Percentiles rank a stretch among this genome's conserved stretches.
Conservation (phyloP, 2,797 vertebrate genomes). For the Melanotaenia parkinsoni region DNA sequence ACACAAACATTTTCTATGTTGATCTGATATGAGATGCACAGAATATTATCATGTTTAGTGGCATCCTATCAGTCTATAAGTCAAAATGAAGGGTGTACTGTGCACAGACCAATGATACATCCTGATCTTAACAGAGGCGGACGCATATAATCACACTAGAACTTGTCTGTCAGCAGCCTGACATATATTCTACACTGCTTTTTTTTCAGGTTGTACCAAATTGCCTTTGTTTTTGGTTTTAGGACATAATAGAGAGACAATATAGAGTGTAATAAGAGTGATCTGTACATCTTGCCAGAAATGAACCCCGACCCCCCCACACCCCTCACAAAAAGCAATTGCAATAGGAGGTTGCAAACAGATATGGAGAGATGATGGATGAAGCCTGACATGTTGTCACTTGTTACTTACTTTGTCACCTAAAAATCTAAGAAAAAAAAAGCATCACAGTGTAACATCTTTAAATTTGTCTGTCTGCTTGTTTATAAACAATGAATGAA, state of each 20-base stretch:
- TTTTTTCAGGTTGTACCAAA: conserved; percentile 60
- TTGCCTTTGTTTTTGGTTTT: no score
- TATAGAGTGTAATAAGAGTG: no score
- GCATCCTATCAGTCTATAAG: conserved; percentile 17
- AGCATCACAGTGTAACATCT: conserved; percentile 8
- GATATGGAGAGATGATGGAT: conserved; percentile 34
- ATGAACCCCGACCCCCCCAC: no score
- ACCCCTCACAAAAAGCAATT: no score
- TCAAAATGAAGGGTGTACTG: conserved; percentile 29
- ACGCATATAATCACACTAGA: conserved; percentile 34
- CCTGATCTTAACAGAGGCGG: conserved; percentile 38
- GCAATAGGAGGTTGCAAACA: not conserved
- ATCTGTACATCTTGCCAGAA: no score
- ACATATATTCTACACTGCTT: conserved; percentile 63
- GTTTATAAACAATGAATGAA: conserved; percentile 37
- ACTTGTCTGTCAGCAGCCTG: conserved; percentile 55
- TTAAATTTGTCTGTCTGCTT: conserved; percentile 33
- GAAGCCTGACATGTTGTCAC: conserved; percentile 35
- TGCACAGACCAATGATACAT: conserved; percentile 20
- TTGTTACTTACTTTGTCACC: conserved; percentile 21
- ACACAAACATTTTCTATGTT: not conserved
- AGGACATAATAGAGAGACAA: no score
- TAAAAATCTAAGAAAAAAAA: conserved; percentile 20
- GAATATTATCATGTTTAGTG: conserved; percentile 5
- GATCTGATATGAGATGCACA: not conserved